phyloP scores from a whole-genome alignment of 1,140 invertebrate species.

The Chrysopa pallens region DNA sequence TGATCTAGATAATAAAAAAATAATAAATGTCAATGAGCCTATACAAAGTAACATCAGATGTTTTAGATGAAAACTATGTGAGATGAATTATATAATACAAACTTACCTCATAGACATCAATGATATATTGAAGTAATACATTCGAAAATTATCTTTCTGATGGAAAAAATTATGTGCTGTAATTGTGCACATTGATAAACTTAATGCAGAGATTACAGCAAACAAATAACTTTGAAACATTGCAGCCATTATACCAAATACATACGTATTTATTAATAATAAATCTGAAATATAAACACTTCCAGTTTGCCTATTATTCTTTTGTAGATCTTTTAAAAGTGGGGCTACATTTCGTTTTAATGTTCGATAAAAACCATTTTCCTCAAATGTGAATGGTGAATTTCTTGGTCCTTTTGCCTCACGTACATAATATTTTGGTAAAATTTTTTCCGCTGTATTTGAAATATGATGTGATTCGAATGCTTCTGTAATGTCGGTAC shows the following conservation, averaged over 20 bases:
- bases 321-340: slow-evolving; percentile 11
- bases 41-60: no score
- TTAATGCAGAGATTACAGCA: slow-evolving; percentile 28
- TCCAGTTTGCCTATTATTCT: slow-evolving; percentile 24
- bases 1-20: no score
- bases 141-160: slow-evolving; percentile 58
- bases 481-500: slow-evolving; percentile 53
- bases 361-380: slow-evolving; percentile 45
- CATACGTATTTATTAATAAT: slow-evolving; percentile 27
- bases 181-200: slow-evolving; percentile 34
- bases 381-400: slow-evolving; percentile 39
- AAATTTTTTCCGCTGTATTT: slow-evolving; percentile 24
- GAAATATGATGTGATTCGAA: slow-evolving; percentile 43
- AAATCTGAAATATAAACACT: slow-evolving; percentile 26
- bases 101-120: slow-evolving; percentile 39
- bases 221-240: slow-evolving; percentile 22
- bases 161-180: slow-evolving; percentile 71
- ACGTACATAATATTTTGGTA: slow-evolving; percentile 37
- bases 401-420: slow-evolving; percentile 31
- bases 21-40: no score
- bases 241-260: slow-evolving; percentile 30
- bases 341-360: slow-evolving; percentile 33
- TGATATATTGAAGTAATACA: slow-evolving; percentile 60
- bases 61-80: no score
- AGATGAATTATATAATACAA: no score